Base-by-base conservation (phyloP, 30 jellyfish, hydroid and myxozoan species). In the Rhopilema esculentum region DNA sequence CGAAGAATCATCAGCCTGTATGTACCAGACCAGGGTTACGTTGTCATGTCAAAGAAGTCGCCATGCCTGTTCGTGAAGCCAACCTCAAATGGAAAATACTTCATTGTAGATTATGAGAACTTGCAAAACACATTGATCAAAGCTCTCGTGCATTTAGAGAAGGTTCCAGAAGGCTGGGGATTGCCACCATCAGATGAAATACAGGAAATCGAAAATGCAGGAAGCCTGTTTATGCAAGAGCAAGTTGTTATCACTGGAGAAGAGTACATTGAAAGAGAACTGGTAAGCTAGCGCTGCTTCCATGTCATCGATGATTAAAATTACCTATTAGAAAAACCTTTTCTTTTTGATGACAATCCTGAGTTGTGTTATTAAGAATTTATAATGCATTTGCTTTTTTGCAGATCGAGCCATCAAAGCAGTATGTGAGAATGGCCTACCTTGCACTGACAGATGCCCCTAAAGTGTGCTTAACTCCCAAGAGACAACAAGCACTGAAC, bases 11-110 rank as follows among this genome's bases (percentile, higher is more conserved):
- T 87, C 77, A 75, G 95, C 66, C 51, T 87, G 80, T 87, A 75
- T 31, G 95, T 77, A 12, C 90, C 90, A 48, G 85, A 29, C 33
- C 69, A 69, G 33, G 97, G 97, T 27, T 81, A 64, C 53, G 88
- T 89, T 62, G 84, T 79, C 25, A 67, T 89, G 93, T 89, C 97
- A 22, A 77, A 82, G 16, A 89, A 62, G 66, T 83, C 92, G n/a
- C 82, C 87, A 21, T 67, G 87, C 62, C 70, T 81, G 62, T 61
- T 78, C 49, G 82, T 88, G 40, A 70, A 72, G 48, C 27, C 49
- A 20, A 73, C 85, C n/a, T 64, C 75, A 62, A 32, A 52, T 30
- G 89, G 89, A 64, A 86, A 72, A 49, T 68, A 27, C 84, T 77
- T 72, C 66, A 77, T 77, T 23, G 95, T 86, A 27, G 87, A 86